Conservation (phyloP, 2,113 vertebrate genomes). For the Neogale vison region DNA sequence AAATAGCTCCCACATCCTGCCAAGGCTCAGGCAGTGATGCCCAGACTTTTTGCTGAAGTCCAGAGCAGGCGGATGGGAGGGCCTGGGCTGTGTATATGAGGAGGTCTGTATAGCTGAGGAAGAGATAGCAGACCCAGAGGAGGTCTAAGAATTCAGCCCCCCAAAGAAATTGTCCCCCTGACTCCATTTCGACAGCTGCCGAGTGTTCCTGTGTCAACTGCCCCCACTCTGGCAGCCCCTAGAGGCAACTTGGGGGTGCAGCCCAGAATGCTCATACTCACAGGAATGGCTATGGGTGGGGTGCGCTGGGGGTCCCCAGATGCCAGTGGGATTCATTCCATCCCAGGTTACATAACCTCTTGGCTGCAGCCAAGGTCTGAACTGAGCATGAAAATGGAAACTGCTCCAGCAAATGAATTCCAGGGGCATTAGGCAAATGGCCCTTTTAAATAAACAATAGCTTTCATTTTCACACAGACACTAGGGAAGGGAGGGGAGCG, state of each 20-base stretch:
- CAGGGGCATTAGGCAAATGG: conserved; percentile 76
- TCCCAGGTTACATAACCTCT: conserved; percentile 64
- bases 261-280: not conserved
- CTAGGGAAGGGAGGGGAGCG: not conserved
- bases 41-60: not conserved
- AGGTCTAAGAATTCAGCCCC: not conserved
- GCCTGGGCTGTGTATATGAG: not conserved
- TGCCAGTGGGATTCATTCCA: conserved; percentile 43
- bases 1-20: not conserved
- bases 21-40: not conserved
- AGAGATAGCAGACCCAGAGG: not conserved
- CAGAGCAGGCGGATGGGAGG: not conserved
- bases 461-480: conserved; percentile 65
- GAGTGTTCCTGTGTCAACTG: not conserved
- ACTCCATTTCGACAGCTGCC: not conserved
- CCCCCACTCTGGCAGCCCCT: not conserved
- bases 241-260: not conserved
- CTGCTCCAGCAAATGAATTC: conserved; percentile 74
- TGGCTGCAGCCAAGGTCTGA: conserved; percentile 54
- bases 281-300: not conserved
- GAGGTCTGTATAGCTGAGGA: too few species aligned
- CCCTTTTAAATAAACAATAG: conserved; percentile 67
- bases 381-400: conserved; percentile 61
- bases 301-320: not conserved
- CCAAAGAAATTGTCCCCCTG: not conserved